Evolutionary conservation across 30 jellyfish, hydroid and myxozoan species (phyloP).

Genomic region (Rhopilema esculentum): DNA sequence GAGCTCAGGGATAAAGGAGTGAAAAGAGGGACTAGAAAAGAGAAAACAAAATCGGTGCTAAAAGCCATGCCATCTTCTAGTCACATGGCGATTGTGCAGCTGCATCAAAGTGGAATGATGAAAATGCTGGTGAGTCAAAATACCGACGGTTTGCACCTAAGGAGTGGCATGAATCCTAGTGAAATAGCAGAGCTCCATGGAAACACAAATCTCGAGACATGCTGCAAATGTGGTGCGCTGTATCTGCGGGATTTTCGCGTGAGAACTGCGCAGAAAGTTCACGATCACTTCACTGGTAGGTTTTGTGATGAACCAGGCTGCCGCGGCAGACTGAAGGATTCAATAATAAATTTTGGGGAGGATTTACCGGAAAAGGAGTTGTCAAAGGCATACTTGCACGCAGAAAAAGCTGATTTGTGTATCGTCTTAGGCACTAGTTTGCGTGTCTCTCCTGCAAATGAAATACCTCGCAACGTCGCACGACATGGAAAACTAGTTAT

Average conservation of each 20-base stretch:
- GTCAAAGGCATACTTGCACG: constrained; percentile 60
- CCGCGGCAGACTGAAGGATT: constrained; percentile 75
- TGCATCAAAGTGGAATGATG: constrained; percentile 57
- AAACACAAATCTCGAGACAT: constrained; percentile 86
- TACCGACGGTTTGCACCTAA: constrained; percentile 87
- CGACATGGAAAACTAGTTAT: constrained; percentile 65
- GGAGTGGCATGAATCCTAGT: constrained; percentile 87
- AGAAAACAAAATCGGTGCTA: constrained; percentile 43
- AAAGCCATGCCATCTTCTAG: constrained; percentile 86
- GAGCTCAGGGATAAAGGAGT: constrained; percentile 78
- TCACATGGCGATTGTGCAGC: constrained; percentile 87
- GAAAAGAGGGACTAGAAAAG: constrained; percentile 25
- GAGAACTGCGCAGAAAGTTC: constrained; percentile 74
- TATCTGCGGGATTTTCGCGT: constrained; percentile 90
- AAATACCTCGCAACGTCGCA: constrained; percentile 75
- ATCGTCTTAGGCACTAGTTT: constrained; percentile 85
- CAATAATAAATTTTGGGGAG: constrained; percentile 90
- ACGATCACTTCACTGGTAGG: constrained; percentile 88
- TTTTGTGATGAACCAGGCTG: constrained; percentile 72
- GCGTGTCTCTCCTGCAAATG: constrained; percentile 94
- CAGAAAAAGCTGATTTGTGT: constrained; percentile 87
- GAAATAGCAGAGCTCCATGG: constrained; percentile 90
- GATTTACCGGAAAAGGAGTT: constrained; percentile 73
- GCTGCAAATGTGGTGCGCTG: constrained; percentile 71
- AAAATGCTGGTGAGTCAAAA: constrained; percentile 83